These are phyloP conservation scores for Octonoba sinensis DNA, from an alignment of 2,888 invertebrate genomes.

Conservation along the genomic window DNA sequence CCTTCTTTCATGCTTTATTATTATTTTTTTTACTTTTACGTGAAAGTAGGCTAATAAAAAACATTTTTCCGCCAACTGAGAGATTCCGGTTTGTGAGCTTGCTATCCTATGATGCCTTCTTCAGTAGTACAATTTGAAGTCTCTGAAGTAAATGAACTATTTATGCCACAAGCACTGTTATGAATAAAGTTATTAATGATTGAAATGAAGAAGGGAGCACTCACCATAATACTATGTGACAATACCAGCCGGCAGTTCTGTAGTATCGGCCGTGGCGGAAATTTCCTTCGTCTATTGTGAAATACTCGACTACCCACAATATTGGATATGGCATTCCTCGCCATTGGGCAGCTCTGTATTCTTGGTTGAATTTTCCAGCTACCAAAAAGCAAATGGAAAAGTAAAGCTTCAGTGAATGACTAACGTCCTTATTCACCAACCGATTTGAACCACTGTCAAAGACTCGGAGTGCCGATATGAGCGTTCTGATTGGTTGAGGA, in stretches of 20 bases:
- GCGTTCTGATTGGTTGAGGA: too few relatives aligned
- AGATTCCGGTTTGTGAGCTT: too few relatives aligned
- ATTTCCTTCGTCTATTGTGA: conserved; percentile 77
- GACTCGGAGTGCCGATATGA: neutral
- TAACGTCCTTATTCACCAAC: too few relatives aligned
- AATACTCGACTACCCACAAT: conserved; percentile 77
- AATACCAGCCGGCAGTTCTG: conserved; percentile 75
- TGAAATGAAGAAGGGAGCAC: conserved; percentile 43
- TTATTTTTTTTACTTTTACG: too few relatives aligned
- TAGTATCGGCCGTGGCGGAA: conserved; percentile 76
- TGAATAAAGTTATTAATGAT: neutral
- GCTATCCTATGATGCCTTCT: too few relatives aligned
- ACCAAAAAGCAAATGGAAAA: conserved; percentile 51
- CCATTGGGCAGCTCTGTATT: conserved; percentile 75
- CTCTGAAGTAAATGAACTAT: too few relatives aligned
- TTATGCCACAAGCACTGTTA: too few relatives aligned
- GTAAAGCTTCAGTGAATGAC: neutral
- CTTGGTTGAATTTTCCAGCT: conserved; percentile 75
- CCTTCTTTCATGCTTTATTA: too few relatives aligned
- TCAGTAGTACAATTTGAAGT: too few relatives aligned
- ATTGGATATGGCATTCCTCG: conserved; percentile 76
- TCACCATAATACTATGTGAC: conserved; percentile 76
- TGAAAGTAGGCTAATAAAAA: too few relatives aligned
- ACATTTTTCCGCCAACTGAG: too few relatives aligned
- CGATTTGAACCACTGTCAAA: too few relatives aligned